Percentiles rank a stretch among this genome's conserved stretches.
These are phyloP conservation scores for Dendrolimus houi DNA, from an alignment of 2,888 invertebrate species.

Conservation along the genomic window DNA sequence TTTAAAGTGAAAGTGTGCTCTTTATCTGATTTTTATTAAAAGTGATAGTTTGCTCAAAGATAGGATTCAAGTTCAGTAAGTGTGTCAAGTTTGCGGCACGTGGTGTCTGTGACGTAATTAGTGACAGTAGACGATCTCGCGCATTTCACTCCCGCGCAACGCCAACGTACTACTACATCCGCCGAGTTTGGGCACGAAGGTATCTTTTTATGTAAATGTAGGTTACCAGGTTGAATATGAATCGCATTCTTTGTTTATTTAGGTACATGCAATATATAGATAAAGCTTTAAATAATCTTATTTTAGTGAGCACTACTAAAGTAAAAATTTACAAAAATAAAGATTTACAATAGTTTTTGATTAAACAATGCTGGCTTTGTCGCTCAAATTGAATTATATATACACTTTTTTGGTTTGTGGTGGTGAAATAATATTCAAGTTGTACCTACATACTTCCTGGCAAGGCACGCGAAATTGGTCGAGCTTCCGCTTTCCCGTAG, in stretches of 20 bases:
- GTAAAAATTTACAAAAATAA: too few species aligned
- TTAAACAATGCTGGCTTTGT: too few species aligned
- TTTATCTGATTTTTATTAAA: not conserved
- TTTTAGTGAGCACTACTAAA: too few species aligned
- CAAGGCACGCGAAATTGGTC: too few species aligned
- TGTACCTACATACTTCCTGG: too few species aligned
- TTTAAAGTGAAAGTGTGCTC: not conserved
- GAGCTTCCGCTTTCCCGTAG: too few species aligned
- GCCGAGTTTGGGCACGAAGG: not conserved
- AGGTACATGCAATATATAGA: too few species aligned
- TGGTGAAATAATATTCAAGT: too few species aligned
- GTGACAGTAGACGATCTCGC: slow-evolving; percentile 20
- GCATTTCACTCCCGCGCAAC: slow-evolving; percentile 9
- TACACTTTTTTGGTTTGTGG: too few species aligned
- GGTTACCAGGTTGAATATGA: not conserved
- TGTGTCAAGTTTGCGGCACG: slow-evolving; percentile 53
- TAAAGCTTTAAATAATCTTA: too few species aligned
- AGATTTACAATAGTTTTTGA: too few species aligned
- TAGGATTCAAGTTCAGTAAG: slow-evolving; percentile 30
- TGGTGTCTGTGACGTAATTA: slow-evolving; percentile 32
- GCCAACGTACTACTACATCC: not conserved
- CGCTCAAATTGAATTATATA: too few species aligned
- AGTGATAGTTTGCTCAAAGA: not conserved
- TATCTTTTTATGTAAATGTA: not conserved
- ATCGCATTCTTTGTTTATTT: not conserved